A percentile compares a stretch with the other conserved stretches of the same genome.
Conservation (phyloP, 2,888 invertebrate species). For the Leptura quadrifasciata region DNA sequence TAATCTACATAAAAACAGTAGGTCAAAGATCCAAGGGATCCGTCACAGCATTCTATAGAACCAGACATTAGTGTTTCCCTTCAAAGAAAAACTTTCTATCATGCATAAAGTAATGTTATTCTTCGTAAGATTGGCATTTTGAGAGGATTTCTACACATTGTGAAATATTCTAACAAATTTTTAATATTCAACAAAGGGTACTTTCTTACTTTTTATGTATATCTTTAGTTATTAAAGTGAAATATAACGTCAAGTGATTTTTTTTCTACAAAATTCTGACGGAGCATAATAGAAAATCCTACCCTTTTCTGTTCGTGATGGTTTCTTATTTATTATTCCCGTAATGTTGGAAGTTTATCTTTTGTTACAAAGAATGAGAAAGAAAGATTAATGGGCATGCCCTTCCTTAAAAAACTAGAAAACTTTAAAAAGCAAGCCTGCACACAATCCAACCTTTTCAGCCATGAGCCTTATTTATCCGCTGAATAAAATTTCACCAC, state of each 20-base stretch:
- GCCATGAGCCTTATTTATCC: background rate
- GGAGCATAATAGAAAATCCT: conserved; percentile 16
- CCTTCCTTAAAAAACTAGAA: conserved; percentile 32
- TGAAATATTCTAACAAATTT: background rate
- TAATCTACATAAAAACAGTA: too few relatives aligned
- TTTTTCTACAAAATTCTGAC: background rate
- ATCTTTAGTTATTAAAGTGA: conserved; percentile 14
- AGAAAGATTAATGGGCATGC: conserved; percentile 27
- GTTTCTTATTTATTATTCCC: conserved; percentile 38
- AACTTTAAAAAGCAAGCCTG: conserved; percentile 19
- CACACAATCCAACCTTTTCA: conserved; percentile 1
- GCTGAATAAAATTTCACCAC: conserved; percentile 19
- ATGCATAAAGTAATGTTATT: too few relatives aligned
- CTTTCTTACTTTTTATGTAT: background rate
- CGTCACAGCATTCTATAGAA: too few relatives aligned
- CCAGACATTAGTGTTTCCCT: too few relatives aligned
- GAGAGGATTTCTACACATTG: too few relatives aligned
- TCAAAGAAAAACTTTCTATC: too few relatives aligned
- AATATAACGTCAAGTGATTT: conserved; percentile 19
- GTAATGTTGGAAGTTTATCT: conserved; percentile 37
- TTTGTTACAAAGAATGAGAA: conserved; percentile 30
- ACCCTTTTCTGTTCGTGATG: conserved; percentile 32
- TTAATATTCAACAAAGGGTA: background rate
- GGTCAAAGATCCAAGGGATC: too few relatives aligned
- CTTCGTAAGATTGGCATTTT: too few relatives aligned